These are phyloP conservation scores for Oryzias woworae DNA, from an alignment of 2,113 vertebrate genomes.

Conservation along the genomic window DNA sequence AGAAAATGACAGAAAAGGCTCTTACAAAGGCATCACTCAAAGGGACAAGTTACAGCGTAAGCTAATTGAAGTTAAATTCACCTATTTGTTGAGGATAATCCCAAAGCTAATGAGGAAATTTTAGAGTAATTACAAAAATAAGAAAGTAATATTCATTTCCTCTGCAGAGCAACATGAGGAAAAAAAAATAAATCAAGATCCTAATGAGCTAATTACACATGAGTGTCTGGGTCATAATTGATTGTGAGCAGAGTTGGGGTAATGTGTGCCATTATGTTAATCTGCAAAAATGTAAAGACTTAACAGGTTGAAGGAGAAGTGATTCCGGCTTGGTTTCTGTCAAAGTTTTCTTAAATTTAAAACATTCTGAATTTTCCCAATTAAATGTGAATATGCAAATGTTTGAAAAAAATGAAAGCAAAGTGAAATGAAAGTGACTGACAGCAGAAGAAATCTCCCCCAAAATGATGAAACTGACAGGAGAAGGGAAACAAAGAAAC, in stretches of 20 bases:
- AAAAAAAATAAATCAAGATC: slow-evolving; percentile 65
- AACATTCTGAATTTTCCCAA: background rate
- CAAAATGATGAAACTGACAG: background rate
- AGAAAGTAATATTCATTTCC: slow-evolving; percentile 70
- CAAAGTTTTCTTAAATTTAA: background rate
- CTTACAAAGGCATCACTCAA: slow-evolving; percentile 51
- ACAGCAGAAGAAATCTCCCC: background rate
- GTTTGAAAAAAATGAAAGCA: background rate
- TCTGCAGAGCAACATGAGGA: slow-evolving; percentile 45
- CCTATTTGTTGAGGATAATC: slow-evolving; percentile 75
- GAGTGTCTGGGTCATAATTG: slow-evolving; percentile 72
- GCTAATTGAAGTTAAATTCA: slow-evolving; percentile 77
- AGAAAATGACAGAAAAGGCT: slow-evolving; percentile 57
- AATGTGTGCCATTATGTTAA: slow-evolving; percentile 34
- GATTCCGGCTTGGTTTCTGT: slow-evolving; percentile 3
- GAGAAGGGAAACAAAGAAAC: background rate
- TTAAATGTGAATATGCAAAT: background rate
- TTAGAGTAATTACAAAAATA: slow-evolving; percentile 75
- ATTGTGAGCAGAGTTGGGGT: slow-evolving; percentile 62
- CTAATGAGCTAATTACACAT: slow-evolving; percentile 78
- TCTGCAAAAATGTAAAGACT: slow-evolving; percentile 15
- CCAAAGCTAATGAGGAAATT: slow-evolving; percentile 72
- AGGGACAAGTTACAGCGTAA: slow-evolving; percentile 54
- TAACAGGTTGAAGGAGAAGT: slow-evolving; percentile 1
- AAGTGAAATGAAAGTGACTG: background rate